A percentile compares a stretch with the other conserved stretches of the same genome.
Evolutionary conservation across 2,113 vertebrate species (phyloP).

Genomic region (Illadopsis cleaveri): DNA sequence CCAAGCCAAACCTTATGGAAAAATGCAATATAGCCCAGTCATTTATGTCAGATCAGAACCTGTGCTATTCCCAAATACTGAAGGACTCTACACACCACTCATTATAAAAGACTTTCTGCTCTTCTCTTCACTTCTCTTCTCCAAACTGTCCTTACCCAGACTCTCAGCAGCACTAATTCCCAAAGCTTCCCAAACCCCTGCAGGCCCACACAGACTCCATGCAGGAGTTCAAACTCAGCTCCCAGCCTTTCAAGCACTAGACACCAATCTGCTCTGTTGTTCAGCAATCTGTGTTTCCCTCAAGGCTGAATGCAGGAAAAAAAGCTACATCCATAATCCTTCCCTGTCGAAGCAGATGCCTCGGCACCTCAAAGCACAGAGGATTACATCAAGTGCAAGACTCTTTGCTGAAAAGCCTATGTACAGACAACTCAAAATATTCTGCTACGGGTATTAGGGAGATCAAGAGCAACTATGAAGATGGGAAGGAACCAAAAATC

Average conservation of each 20-base stretch:
- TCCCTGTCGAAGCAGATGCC: not conserved
- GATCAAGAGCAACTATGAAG: not conserved
- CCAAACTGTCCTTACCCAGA: not conserved
- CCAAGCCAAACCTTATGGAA: not conserved
- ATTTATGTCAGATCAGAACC: fast-evolving
- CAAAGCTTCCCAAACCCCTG: not conserved
- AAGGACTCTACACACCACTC: not conserved
- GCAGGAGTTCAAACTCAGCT: not conserved
- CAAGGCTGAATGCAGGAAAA: not conserved
- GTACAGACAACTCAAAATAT: not conserved
- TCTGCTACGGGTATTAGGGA: not conserved
- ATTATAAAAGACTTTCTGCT: not conserved
- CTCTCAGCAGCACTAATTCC: not conserved
- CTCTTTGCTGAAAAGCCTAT: not conserved
- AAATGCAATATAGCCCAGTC: not conserved
- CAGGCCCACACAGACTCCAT: fast-evolving
- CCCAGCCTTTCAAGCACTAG: not conserved
- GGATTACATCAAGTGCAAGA: not conserved
- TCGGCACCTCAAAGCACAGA: slow-evolving; percentile 5
- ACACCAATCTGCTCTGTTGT: not conserved
- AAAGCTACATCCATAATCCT: not conserved
- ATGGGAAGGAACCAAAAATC: not conserved
- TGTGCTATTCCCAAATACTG: not conserved
- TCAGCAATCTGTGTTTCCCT: not conserved
- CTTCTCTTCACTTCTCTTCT: not conserved